Percentiles rank a stretch among this genome's conserved stretches.
phyloP scores from a whole-genome alignment of 2,797 vertebrate genomes.

The Muraenolepis orangiensis region DNA sequence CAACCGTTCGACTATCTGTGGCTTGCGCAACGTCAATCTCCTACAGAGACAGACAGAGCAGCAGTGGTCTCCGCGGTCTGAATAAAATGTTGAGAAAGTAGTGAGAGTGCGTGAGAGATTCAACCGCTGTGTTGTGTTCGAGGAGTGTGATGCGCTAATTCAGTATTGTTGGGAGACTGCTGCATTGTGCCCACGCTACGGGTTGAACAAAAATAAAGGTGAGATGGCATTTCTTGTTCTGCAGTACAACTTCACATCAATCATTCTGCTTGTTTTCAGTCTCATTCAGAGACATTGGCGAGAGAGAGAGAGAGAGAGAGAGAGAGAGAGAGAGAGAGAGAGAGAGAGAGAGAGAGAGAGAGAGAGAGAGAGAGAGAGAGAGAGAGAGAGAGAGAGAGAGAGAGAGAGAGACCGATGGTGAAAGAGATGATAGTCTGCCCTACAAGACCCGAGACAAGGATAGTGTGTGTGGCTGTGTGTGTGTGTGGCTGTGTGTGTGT shows the following conservation, averaged over 20 bases:
- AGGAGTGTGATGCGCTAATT: neutral
- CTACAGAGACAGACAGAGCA: neutral
- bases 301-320: constrained; percentile 1
- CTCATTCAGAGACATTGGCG: constrained; percentile 9
- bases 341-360: constrained; percentile 9
- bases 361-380: constrained; percentile 14
- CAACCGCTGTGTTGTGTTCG: neutral
- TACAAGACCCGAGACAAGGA: neutral
- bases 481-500: too few species aligned
- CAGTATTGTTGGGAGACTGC: neutral
- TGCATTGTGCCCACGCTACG: neutral
- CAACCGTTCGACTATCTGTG: neutral
- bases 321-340: neutral
- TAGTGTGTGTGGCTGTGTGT: neutral
- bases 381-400: neutral
- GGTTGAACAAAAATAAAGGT: constrained; percentile 31
- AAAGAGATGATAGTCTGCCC: neutral
- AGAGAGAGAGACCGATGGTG: neutral
- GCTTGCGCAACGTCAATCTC: neutral
- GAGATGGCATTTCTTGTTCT: constrained; percentile 26
- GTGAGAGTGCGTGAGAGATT: neutral
- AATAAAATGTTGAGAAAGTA: neutral
- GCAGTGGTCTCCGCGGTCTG: neutral
- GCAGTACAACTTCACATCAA: constrained; percentile 34
- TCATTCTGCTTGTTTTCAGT: constrained; percentile 37